Base-by-base conservation (phyloP, 1,140 invertebrate species). In the Parapsyche elsis region DNA sequence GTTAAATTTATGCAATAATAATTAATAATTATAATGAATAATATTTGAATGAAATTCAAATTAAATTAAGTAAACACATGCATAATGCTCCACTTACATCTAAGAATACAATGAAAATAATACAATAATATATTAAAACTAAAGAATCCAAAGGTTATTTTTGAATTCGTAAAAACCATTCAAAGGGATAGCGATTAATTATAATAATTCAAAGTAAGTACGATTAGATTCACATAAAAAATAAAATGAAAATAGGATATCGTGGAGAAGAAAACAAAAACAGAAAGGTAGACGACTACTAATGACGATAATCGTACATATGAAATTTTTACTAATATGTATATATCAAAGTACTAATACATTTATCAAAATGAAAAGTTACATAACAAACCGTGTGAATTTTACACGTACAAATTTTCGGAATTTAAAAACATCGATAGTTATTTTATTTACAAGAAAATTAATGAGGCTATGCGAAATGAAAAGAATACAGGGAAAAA, bases 1-100 rank as follows among this genome's bases (percentile, higher is more conserved):
- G 61, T 67, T 67, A 26, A 26, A 67, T 67, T 67, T 5, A 21
- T 26, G n/a, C 61, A 38, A 71, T 30, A 71, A 30, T 71, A 9
- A 70, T n/a, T 30, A 71, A 30, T 71, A 67, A 67, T 67, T 12
- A 67, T 24, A 23, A 67, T 67, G n/a, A 59, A 67, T 30, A 67
- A 24, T 67, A 24, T 19, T 67, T 19, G 10, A 67, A 67, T 67
- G 24, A 67, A 67, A 24, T 67, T 67, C 19, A 21, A 67, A 67
- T 23, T 23, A 67, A 67, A 23, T 67, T 23, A 67, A 67, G 19
- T 67, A 67, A 38, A 38, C 30, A 71, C 30, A 71, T 71, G 70
- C 23, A 14, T 7, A 26, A 45, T 38, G 24, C 12, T 16, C 19
- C 23, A 26, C 30, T 71, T 38, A 26, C 12, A 71, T 10, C n/a